These are phyloP conservation scores for Cylindroiulus punctatus DNA, from an alignment of 2,888 invertebrate species.

Conservation along the genomic window DNA sequence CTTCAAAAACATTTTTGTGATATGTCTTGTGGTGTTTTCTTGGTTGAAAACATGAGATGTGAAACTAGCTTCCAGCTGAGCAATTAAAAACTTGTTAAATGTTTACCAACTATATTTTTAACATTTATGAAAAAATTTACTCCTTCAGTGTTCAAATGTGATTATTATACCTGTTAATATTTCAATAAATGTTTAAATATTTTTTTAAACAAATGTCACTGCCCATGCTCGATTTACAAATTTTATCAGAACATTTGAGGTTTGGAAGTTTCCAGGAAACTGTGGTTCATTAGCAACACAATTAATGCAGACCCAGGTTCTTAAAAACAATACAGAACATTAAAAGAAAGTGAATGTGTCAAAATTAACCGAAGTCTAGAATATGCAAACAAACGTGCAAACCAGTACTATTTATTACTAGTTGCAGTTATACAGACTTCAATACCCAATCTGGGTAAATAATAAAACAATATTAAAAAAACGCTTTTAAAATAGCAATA, in stretches of 20 bases:
- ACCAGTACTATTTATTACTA: slow-evolving; percentile 33
- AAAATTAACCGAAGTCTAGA: neutral
- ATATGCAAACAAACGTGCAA: neutral
- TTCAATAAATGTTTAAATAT: slow-evolving; percentile 38
- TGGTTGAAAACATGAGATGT: neutral
- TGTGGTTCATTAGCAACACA: too few species aligned
- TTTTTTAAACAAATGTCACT: neutral
- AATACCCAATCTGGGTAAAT: neutral
- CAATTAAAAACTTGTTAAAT: neutral
- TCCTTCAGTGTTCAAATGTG: slow-evolving; percentile 13
- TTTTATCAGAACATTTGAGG: too few species aligned
- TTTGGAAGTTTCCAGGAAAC: too few species aligned
- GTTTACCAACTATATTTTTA: slow-evolving; percentile 34
- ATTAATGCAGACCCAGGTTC: too few species aligned
- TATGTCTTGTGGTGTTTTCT: neutral
- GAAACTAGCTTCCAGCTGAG: neutral
- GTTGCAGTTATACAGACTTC: neutral
- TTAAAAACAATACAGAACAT: too few species aligned
- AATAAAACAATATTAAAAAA: neutral
- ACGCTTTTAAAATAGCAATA: neutral
- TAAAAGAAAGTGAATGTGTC: too few species aligned
- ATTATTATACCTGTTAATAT: neutral
- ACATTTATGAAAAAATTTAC: slow-evolving; percentile 29
- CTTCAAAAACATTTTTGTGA: neutral
- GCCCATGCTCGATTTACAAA: too few species aligned